These are phyloP conservation scores for Piezodorus guildinii DNA, from an alignment of 1,140 invertebrate genomes.

Conservation along the genomic window DNA sequence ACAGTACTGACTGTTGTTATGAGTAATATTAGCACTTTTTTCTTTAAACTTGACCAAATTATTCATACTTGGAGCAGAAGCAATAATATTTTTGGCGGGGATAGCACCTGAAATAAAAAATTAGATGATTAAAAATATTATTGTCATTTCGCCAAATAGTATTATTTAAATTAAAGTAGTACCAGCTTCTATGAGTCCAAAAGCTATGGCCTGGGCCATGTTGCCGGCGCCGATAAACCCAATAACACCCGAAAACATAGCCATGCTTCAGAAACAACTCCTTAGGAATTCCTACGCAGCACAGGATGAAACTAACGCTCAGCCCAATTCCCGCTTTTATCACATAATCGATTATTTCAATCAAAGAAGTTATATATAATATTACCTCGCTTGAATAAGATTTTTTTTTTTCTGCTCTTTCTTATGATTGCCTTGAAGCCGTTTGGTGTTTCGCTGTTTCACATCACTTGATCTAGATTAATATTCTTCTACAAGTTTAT, in stretches of 20 bases:
- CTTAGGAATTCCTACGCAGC: no score
- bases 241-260: slow-evolving; percentile 32
- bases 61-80: slow-evolving; percentile 52
- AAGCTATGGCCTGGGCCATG: slow-evolving; percentile 81
- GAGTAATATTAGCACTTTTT: slow-evolving; percentile 45
- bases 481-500: no score
- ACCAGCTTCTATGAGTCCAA: slow-evolving; percentile 59
- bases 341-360: no score
- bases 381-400: no score
- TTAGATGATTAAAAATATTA: slow-evolving; percentile 7
- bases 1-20: slow-evolving; percentile 47
- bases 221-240: slow-evolving; percentile 91
- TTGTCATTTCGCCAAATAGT: slow-evolving; percentile 20
- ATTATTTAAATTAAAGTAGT: slow-evolving; percentile 6
- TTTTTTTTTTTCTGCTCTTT: no score
- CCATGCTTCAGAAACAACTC: no score
- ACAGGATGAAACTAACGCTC: no score
- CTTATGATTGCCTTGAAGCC: no score
- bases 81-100: slow-evolving; percentile 45
- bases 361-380: no score
- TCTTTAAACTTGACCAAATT: slow-evolving; percentile 51
- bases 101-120: slow-evolving; percentile 39
- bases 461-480: no score
- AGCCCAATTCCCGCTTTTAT: no score
- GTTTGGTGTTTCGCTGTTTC: no score